These are phyloP conservation scores for Bombyx huttoni DNA, from an alignment of 2,888 invertebrate genomes.

Conservation along the genomic window DNA sequence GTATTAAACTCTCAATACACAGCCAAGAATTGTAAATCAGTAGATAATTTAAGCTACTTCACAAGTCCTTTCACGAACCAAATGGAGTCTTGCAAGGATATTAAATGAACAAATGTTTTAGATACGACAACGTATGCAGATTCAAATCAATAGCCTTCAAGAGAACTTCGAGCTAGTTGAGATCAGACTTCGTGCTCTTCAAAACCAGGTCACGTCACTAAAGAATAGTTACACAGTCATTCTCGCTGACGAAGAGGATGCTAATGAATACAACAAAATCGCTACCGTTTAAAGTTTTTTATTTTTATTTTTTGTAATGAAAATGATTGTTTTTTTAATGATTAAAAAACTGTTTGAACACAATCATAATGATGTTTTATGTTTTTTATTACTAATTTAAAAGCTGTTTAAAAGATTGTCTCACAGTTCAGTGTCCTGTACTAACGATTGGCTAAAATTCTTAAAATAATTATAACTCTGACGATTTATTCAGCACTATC, in stretches of 20 bases:
- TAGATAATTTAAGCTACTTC: neutral
- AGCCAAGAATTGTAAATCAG: neutral
- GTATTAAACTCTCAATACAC: no score
- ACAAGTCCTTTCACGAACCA: slow-evolving; percentile 3
- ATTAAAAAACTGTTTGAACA: no score
- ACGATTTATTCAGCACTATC: no score
- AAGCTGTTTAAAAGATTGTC: no score
- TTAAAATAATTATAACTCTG: no score
- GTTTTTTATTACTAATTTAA: no score
- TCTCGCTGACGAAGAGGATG: slow-evolving; percentile 32
- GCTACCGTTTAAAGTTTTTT: neutral
- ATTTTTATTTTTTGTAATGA: neutral
- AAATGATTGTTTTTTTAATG: neutral
- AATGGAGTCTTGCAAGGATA: slow-evolving; percentile 5
- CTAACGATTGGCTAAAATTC: no score
- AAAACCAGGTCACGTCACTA: slow-evolving; percentile 75
- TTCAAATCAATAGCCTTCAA: slow-evolving; percentile 76
- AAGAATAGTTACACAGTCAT: slow-evolving; percentile 54
- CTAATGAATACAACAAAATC: neutral
- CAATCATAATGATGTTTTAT: no score
- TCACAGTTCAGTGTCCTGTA: no score
- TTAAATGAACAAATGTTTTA: slow-evolving; percentile 19
- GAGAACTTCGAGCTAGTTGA: slow-evolving; percentile 79
- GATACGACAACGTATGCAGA: slow-evolving; percentile 79
- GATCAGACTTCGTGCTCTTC: slow-evolving; percentile 74